These are phyloP conservation scores for Oxyruncus cristatus DNA, from an alignment of 2,113 vertebrate genomes.

Conservation along the genomic window DNA sequence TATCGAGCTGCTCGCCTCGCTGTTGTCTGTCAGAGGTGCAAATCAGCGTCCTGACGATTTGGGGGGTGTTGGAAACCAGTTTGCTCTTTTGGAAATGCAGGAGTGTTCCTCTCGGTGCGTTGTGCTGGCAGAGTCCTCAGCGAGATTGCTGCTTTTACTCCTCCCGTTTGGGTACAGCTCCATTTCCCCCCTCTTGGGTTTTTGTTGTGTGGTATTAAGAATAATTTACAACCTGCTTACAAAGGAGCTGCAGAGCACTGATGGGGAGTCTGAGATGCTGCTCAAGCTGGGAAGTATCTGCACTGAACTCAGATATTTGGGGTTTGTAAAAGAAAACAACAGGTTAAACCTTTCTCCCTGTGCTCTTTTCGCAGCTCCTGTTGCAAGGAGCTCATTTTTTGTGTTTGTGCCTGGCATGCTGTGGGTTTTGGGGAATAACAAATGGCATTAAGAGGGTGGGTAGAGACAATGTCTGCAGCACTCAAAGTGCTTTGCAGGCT, in stretches of 20 bases:
- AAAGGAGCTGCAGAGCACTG: neutral
- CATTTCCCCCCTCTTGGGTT: neutral
- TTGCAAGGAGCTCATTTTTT: neutral
- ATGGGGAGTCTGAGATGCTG: neutral
- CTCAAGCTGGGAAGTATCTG: neutral
- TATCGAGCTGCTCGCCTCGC: neutral
- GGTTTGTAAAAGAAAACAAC: neutral
- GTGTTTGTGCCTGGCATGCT: neutral
- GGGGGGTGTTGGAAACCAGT: neutral
- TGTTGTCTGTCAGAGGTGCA: neutral
- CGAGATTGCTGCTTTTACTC: neutral
- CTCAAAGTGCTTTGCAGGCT: neutral
- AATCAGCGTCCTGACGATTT: neutral
- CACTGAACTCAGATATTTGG: neutral
- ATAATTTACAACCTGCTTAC: neutral
- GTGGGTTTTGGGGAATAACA: neutral
- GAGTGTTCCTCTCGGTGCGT: neutral
- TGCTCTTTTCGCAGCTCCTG: neutral
- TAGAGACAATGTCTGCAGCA: fast-evolving
- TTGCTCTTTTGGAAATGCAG: neutral
- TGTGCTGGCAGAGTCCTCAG: neutral
- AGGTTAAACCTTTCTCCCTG: neutral
- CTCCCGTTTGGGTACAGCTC: neutral
- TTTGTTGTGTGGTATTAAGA: neutral
- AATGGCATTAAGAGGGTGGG: neutral